Conservation (phyloP, 2,888 invertebrate species). For the Belgica antarctica region DNA sequence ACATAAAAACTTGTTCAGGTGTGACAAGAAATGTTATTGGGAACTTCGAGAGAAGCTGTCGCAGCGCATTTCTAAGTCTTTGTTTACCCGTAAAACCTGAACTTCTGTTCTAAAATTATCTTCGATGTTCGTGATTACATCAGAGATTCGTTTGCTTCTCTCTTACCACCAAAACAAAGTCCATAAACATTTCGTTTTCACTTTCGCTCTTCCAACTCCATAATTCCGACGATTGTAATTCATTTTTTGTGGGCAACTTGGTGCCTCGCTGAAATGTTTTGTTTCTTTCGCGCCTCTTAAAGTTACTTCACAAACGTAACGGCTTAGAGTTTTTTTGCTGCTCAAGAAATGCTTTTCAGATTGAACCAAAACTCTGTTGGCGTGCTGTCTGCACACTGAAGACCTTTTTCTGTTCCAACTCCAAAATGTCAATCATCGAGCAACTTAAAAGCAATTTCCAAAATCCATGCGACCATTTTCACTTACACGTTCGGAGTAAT, state of each 20-base stretch:
- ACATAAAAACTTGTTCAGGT: not conserved
- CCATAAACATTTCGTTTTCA: not conserved
- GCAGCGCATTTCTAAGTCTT: not conserved
- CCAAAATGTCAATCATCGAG: not conserved
- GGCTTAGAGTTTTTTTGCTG: not conserved
- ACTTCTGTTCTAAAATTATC: not conserved
- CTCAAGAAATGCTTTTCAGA: not conserved
- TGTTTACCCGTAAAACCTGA: too few relatives aligned
- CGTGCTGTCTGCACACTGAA: conserved; percentile 8
- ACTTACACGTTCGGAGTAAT: not conserved
- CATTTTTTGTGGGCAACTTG: not conserved
- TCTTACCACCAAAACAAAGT: too few relatives aligned
- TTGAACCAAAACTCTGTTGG: not conserved
- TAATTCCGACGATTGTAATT: not conserved
- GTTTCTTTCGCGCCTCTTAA: conserved; percentile 10
- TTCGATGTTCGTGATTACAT: not conserved
- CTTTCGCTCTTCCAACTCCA: not conserved
- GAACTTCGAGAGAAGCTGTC: too few relatives aligned
- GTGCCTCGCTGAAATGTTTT: not conserved
- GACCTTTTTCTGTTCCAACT: too few relatives aligned
- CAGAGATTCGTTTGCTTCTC: not conserved
- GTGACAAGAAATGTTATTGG: not conserved
- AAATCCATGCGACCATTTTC: not conserved
- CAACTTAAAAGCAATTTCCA: conserved; percentile 7
- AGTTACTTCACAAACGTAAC: not conserved